Evolutionary conservation across 2,888 invertebrate species (phyloP).

Genomic region (Leucoma salicis): DNA sequence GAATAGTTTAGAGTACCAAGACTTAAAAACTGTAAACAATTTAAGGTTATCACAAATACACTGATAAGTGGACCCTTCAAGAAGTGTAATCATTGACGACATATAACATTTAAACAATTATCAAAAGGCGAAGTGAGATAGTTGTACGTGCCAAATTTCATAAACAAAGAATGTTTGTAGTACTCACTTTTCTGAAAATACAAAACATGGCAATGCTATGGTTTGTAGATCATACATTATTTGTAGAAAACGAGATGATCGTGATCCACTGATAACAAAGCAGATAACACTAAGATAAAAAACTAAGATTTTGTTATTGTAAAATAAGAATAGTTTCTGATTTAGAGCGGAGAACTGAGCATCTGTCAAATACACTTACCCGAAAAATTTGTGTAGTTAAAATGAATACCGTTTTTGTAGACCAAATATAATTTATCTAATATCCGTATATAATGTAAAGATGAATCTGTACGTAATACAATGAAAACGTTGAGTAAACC

Average conservation of each 20-base stretch:
- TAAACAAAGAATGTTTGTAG: slow-evolving; percentile 35
- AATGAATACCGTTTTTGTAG: slow-evolving; percentile 11
- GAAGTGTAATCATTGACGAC: not conserved
- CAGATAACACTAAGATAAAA: slow-evolving; percentile 73
- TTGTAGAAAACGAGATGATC: slow-evolving; percentile 53
- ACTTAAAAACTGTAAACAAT: not conserved
- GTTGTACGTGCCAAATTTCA: too few species aligned
- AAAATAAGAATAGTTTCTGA: slow-evolving; percentile 22
- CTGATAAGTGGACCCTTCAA: not conserved
- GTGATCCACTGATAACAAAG: slow-evolving; percentile 61
- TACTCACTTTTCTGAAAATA: slow-evolving; percentile 67
- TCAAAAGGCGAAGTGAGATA: too few species aligned
- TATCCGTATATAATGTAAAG: slow-evolving; percentile 25
- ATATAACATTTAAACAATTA: slow-evolving; percentile 4
- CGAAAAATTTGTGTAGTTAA: slow-evolving; percentile 17
- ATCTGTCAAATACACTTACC: slow-evolving; percentile 29
- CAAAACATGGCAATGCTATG: slow-evolving; percentile 59
- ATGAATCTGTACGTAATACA: slow-evolving; percentile 47
- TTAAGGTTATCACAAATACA: not conserved
- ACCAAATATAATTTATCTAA: slow-evolving; percentile 18
- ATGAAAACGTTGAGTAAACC: slow-evolving; percentile 66
- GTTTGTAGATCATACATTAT: slow-evolving; percentile 35
- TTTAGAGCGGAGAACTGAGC: slow-evolving; percentile 26
- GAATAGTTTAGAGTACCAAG: not conserved
- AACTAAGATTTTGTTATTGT: slow-evolving; percentile 40